phyloP scores from a whole-genome alignment of 2,113 vertebrate genomes.

The Mobula hypostoma region DNA sequence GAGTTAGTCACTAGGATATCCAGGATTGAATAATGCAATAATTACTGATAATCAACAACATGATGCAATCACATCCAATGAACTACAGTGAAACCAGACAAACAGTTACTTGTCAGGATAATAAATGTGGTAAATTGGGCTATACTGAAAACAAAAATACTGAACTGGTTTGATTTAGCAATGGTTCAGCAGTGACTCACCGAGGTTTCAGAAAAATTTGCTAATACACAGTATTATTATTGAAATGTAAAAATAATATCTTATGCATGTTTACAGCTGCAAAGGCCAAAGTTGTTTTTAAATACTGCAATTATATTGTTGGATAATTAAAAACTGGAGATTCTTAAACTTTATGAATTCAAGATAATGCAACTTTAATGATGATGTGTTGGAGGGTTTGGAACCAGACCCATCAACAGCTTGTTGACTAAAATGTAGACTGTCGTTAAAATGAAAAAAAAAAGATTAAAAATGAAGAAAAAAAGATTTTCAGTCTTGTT shows the following conservation, averaged over 20 bases:
- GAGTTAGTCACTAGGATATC: no score
- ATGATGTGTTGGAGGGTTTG: background rate
- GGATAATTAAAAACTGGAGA: conserved; percentile 1
- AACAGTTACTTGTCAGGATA: background rate
- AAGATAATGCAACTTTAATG: background rate
- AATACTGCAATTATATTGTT: background rate
- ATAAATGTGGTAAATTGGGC: background rate
- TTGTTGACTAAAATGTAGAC: background rate
- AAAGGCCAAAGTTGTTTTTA: conserved; percentile 31
- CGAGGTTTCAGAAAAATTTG: background rate
- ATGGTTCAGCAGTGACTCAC: background rate
- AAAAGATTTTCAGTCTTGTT: background rate
- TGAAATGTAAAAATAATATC: background rate
- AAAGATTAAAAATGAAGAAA: background rate
- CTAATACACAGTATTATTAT: conserved; percentile 11
- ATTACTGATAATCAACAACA: background rate
- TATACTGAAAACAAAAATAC: background rate
- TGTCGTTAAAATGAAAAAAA: background rate
- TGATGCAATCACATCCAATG: background rate
- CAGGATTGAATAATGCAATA: background rate
- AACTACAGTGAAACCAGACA: background rate
- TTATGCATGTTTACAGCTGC: conserved; percentile 34
- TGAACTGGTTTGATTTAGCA: background rate
- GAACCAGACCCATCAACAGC: background rate
- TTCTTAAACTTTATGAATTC: background rate